phyloP scores from a whole-genome alignment of 1,140 invertebrate genomes.

The Rhagoletis zephyria region DNA sequence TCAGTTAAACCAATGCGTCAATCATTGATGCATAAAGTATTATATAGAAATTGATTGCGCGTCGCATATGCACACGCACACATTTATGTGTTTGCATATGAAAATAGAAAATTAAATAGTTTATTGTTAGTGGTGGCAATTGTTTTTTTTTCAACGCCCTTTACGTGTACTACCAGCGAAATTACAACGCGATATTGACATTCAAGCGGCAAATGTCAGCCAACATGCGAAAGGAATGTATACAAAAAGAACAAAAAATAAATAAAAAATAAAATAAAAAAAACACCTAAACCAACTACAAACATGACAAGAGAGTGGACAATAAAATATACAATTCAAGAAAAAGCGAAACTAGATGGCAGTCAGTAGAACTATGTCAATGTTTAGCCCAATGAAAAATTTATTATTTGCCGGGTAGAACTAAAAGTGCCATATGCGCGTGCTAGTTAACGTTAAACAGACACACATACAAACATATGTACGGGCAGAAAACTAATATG shows the following conservation, averaged over 20 bases:
- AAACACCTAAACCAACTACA: neutral
- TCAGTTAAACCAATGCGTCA: too few species aligned
- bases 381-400: constrained; percentile 40
- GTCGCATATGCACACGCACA: neutral
- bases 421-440: constrained; percentile 29
- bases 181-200: constrained; percentile 36
- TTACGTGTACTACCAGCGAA: neutral
- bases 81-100: neutral
- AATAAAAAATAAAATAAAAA: neutral
- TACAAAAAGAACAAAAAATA: neutral
- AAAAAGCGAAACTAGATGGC: neutral
- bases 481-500: too few species aligned
- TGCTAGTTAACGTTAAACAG: neutral
- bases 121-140: neutral
- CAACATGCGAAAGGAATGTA: neutral
- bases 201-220: neutral
- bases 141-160: neutral
- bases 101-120: neutral
- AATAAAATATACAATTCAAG: constrained; percentile 25
- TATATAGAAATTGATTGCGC: too few species aligned
- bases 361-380: constrained; percentile 39
- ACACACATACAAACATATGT: neutral
- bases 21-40: too few species aligned
- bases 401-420: constrained; percentile 39
- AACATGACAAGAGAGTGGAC: neutral